These are phyloP conservation scores for Salvelinus alpinus DNA, from an alignment of 2,113 vertebrate species.

Conservation along the genomic window DNA sequence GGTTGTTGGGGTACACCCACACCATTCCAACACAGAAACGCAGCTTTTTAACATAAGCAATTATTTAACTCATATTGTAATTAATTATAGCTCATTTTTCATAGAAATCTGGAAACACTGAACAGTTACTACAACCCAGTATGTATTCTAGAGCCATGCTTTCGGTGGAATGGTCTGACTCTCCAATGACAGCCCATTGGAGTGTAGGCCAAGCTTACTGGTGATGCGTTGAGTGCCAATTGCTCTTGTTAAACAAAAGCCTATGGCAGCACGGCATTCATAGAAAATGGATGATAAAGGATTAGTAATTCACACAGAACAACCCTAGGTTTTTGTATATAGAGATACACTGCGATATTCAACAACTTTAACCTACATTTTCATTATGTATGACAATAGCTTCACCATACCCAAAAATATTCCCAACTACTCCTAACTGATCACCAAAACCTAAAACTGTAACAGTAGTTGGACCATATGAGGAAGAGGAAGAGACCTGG, in stretches of 20 bases:
- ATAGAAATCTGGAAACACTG: too few species aligned
- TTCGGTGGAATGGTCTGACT: not conserved
- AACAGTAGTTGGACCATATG: not conserved
- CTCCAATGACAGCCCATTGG: not conserved
- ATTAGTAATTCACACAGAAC: not conserved
- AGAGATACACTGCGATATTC: too few species aligned
- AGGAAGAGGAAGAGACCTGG: constrained; percentile 68
- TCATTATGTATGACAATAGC: too few species aligned
- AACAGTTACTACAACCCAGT: not conserved
- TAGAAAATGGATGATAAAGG: not conserved
- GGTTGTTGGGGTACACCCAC: too few species aligned
- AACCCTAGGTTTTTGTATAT: too few species aligned
- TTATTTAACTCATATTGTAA: too few species aligned
- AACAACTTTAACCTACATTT: too few species aligned
- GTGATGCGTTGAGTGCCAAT: not conserved
- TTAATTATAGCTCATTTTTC: too few species aligned
- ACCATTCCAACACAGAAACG: too few species aligned
- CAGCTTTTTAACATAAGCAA: too few species aligned
- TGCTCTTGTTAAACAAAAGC: not conserved
- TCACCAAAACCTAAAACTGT: not conserved
- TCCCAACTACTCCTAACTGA: not conserved
- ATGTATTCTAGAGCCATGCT: not conserved
- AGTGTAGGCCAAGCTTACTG: constrained; percentile 5
- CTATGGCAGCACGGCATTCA: not conserved
- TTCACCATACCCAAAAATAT: not conserved